These are phyloP conservation scores for Sebastes flavidus DNA, from an alignment of 2,797 vertebrate genomes.

Conservation along the genomic window DNA sequence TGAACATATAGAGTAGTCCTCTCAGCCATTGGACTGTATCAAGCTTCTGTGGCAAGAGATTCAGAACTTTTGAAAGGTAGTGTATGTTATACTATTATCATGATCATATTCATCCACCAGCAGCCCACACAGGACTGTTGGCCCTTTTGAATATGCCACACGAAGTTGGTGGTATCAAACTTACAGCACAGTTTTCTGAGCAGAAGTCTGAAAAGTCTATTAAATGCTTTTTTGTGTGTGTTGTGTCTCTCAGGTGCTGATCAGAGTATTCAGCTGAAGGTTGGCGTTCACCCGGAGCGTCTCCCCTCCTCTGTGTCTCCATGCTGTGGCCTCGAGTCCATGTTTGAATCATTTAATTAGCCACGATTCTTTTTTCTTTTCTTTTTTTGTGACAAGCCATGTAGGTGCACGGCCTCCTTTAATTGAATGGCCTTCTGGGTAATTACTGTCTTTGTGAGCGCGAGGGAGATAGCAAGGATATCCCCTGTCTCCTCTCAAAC, in stretches of 20 bases:
- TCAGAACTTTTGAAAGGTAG: too few species aligned
- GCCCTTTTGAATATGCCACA: background rate
- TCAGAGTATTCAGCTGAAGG: conserved; percentile 30
- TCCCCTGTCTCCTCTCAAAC: background rate
- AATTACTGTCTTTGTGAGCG: conserved; percentile 74
- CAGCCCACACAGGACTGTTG: background rate
- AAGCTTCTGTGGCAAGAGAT: too few species aligned
- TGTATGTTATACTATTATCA: too few species aligned
- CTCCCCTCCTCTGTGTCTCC: background rate
- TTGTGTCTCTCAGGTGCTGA: conserved; percentile 2
- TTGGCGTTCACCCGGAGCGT: background rate
- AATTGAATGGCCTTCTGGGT: conserved; percentile 75
- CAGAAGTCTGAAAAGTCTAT: background rate
- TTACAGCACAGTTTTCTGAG: background rate
- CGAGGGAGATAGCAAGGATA: conserved; percentile 34
- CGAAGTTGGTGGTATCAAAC: background rate
- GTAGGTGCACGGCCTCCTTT: conserved; percentile 67
- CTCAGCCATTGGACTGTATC: too few species aligned
- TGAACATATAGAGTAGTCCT: too few species aligned
- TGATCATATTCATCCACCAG: background rate
- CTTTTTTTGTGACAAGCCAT: conserved; percentile 39
- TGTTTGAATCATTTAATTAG: conserved; percentile 76
- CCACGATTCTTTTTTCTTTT: conserved; percentile 39
- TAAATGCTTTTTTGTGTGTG: background rate
- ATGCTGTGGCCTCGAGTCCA: conserved; percentile 41